Evolutionary conservation across 1,140 invertebrate species (phyloP).

Genomic region (Venustaconcha ellipsiformis): DNA sequence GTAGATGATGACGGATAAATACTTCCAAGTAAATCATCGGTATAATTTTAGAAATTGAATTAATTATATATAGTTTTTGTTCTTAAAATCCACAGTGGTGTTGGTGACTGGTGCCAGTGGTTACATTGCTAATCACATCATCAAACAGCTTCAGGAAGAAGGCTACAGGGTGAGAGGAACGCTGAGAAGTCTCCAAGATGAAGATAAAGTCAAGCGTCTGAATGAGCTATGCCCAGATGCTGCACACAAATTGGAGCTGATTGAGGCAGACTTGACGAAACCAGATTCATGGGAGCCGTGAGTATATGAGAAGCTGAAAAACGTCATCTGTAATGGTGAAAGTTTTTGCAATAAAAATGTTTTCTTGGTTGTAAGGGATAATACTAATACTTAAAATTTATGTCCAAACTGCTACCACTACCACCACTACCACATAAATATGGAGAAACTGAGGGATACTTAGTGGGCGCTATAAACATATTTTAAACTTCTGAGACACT

Average conservation of each 20-base stretch:
- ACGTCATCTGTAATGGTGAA: conserved; percentile 8
- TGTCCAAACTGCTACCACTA: too few species aligned
- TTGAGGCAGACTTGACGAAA: conserved; percentile 66
- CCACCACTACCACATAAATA: too few species aligned
- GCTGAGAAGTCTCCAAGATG: conserved; percentile 71
- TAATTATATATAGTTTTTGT: too few species aligned
- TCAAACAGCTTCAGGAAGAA: conserved; percentile 71
- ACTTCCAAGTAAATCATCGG: too few species aligned
- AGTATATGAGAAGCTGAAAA: conserved; percentile 25
- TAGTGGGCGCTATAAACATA: too few species aligned
- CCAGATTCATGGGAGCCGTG: conserved; percentile 65
- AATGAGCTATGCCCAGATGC: conserved; percentile 68
- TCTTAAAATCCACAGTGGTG: conserved; percentile 62
- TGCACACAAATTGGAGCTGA: conserved; percentile 69
- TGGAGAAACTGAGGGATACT: too few species aligned
- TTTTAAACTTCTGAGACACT: too few species aligned
- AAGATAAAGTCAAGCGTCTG: conserved; percentile 67
- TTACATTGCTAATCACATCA: conserved; percentile 73
- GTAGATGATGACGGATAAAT: too few species aligned
- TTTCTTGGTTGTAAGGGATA: too few species aligned
- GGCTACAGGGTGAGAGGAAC: conserved; percentile 73
- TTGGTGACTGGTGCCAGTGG: conserved; percentile 75
- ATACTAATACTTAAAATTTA: too few species aligned
- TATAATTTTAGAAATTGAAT: too few species aligned
- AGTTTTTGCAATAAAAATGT: background rate